These are phyloP conservation scores for Martes flavigula DNA, from an alignment of 2,797 vertebrate species.

Conservation along the genomic window DNA sequence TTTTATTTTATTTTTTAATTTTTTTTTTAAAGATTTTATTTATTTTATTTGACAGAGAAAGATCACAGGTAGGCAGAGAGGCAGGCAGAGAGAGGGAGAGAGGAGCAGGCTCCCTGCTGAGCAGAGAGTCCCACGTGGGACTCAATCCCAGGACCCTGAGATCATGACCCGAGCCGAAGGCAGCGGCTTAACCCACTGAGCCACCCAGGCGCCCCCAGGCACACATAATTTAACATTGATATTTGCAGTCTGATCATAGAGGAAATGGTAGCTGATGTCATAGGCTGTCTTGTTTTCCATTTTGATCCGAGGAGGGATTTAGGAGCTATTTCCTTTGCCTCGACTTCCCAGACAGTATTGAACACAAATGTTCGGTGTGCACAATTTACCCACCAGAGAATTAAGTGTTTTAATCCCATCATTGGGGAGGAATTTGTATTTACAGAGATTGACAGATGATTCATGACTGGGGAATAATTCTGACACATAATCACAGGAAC, in stretches of 20 bases:
- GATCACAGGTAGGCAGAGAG: no score
- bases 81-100: no score
- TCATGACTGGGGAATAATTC: slow-evolving; percentile 16
- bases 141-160: no score
- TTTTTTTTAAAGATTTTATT: no score
- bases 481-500: slow-evolving; percentile 22
- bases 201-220: no score
- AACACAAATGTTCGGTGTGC: neutral
- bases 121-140: no score
- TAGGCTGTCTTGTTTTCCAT: slow-evolving; percentile 59
- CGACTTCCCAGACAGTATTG: slow-evolving; percentile 43
- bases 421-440: slow-evolving; percentile 44
- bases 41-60: no score
- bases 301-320: slow-evolving; percentile 51
- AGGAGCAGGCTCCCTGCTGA: no score
- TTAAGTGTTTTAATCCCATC: slow-evolving; percentile 41
- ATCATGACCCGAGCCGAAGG: no score
- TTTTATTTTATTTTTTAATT: no score
- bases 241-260: slow-evolving; percentile 50
- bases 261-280: slow-evolving; percentile 59
- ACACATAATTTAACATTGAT: slow-evolving; percentile 62
- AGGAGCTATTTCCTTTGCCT: slow-evolving; percentile 54
- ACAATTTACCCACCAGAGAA: slow-evolving; percentile 17
- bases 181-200: no score
- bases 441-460: slow-evolving; percentile 28